Percentiles rank a stretch among this genome's conserved stretches.
Evolutionary conservation across 2,113 vertebrate species (phyloP).

Genomic region (Bos taurus): ARS-UCD2.0 NC_037330.1:4321501-4322000

Average conservation of each 20-base stretch:
- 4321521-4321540: neutral
- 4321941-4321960: neutral
- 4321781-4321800: slow-evolving; percentile 87
- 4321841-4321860: slow-evolving; percentile 69
- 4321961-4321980: neutral
- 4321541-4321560: neutral
- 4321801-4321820: slow-evolving; percentile 92
- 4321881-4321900: slow-evolving; percentile 53
- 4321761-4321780: slow-evolving; percentile 71
- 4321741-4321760: slow-evolving; percentile 63
- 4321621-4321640: neutral
- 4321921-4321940: neutral
- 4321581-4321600: neutral
- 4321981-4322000: too few species aligned
- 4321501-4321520: neutral
- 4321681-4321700: neutral
- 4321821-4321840: slow-evolving; percentile 92
- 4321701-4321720: slow-evolving; percentile 51
- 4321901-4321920: neutral
- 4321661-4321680: neutral
- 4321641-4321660: neutral
- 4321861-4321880: slow-evolving; percentile 67
- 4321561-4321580: neutral
- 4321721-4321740: slow-evolving; percentile 63
- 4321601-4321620: neutral